A percentile compares a stretch with the other conserved stretches of the same genome.
Conservation (phyloP, 2,113 vertebrate genomes). For the Ursus arctos region DNA sequence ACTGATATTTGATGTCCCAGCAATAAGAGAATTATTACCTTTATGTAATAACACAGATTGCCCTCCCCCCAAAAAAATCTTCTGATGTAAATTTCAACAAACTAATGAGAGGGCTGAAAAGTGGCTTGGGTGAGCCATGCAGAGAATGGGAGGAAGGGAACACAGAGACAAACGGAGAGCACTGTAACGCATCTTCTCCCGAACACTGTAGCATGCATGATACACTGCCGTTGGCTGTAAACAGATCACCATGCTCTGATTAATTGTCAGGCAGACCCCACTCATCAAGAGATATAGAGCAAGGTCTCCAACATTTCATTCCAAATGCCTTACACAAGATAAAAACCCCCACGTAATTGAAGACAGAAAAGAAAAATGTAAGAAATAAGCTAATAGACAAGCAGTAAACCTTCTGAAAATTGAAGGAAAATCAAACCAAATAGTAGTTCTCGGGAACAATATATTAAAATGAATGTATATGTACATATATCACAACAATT, state of each 20-base stretch:
- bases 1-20: neutral
- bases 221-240: neutral
- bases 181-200: neutral
- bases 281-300: neutral
- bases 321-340: slow-evolving; percentile 6
- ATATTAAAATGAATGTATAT: slow-evolving; percentile 5
- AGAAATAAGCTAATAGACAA: slow-evolving; percentile 61
- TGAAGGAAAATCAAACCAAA: slow-evolving; percentile 45
- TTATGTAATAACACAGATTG: neutral
- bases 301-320: slow-evolving; percentile 42
- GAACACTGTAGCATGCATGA: neutral
- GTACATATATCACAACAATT: neutral
- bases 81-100: neutral
- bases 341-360: neutral
- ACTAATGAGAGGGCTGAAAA: neutral
- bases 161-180: neutral
- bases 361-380: slow-evolving; percentile 27
- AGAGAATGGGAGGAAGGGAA: neutral
- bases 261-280: neutral
- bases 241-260: neutral
- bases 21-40: neutral
- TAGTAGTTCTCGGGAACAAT: neutral
- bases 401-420: slow-evolving; percentile 56
- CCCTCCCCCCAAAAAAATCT: neutral
- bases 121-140: neutral